These are phyloP conservation scores for Caerostris extrusa DNA, from an alignment of 1,140 invertebrate genomes.

Conservation along the genomic window DNA sequence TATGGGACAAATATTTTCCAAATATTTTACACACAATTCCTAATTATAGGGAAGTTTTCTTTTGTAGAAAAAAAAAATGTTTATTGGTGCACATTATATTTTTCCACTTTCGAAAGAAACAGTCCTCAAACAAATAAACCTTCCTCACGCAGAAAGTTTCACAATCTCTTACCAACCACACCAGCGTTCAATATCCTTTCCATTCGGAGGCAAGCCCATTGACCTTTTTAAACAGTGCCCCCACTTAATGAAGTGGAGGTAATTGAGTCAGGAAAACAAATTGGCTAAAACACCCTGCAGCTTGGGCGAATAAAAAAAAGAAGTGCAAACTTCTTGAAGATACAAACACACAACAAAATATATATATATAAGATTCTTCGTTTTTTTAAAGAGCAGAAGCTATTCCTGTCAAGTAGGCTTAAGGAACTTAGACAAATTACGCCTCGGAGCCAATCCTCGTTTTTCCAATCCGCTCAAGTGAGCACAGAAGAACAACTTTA, in stretches of 20 bases:
- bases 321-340: slow-evolving; percentile 49
- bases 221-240: slow-evolving; percentile 31
- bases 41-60: too few relatives aligned
- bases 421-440: slow-evolving; percentile 65
- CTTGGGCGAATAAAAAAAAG: neutral
- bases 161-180: neutral
- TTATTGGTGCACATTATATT: neutral
- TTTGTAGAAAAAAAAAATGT: neutral
- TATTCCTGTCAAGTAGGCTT: slow-evolving; percentile 63
- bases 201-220: slow-evolving; percentile 3
- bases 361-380: neutral
- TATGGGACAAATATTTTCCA: too few relatives aligned
- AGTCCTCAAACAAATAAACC: slow-evolving; percentile 12
- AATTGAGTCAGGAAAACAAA: slow-evolving; percentile 64
- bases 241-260: slow-evolving; percentile 59
- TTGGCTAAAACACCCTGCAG: slow-evolving; percentile 23
- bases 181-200: slow-evolving; percentile 5
- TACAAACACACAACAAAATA: neutral
- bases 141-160: neutral
- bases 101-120: neutral
- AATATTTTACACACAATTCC: too few relatives aligned
- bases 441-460: slow-evolving; percentile 43
- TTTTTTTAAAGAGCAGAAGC: neutral
- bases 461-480: slow-evolving; percentile 67
- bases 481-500: slow-evolving; percentile 49